Percentiles rank a stretch among this genome's conserved stretches.
Conservation (phyloP, 2,113 vertebrate genomes). For the Hemichromis elongatus region DNA sequence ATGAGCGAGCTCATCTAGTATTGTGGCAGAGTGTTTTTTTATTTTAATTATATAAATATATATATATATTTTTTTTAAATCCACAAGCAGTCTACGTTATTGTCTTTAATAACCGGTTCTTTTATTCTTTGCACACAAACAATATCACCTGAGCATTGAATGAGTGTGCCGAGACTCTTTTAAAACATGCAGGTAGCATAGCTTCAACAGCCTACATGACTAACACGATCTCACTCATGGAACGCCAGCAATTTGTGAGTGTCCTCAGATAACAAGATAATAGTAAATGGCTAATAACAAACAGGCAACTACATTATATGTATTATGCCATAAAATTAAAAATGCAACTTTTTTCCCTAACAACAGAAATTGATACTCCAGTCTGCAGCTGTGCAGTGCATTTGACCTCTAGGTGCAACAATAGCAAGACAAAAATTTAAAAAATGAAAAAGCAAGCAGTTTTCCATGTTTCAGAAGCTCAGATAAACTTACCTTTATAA, state of each 20-base stretch:
- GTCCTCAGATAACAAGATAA: not conserved
- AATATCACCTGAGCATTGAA: not conserved
- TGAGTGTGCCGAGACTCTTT: not conserved
- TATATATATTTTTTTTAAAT: not conserved
- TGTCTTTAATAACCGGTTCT: not conserved
- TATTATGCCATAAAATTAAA: not conserved
- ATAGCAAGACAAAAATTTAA: not conserved
- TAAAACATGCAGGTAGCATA: not conserved
- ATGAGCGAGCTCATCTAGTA: constrained; percentile 17
- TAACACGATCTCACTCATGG: not conserved
- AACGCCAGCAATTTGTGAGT: not conserved
- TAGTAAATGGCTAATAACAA: not conserved
- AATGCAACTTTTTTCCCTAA: not conserved
- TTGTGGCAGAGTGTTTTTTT: not conserved
- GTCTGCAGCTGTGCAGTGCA: not conserved
- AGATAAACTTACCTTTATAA: too few species aligned
- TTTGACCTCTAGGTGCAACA: not conserved
- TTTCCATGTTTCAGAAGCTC: not conserved
- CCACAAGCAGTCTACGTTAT: not conserved
- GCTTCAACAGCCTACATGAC: not conserved
- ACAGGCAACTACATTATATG: not conserved
- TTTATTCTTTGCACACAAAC: not conserved
- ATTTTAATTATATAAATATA: not conserved
- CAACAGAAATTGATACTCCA: not conserved
- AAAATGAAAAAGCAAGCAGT: too few species aligned